Evolutionary conservation across 1,140 invertebrate genomes (phyloP).

Genomic region (Drosophila seguyi): DNA sequence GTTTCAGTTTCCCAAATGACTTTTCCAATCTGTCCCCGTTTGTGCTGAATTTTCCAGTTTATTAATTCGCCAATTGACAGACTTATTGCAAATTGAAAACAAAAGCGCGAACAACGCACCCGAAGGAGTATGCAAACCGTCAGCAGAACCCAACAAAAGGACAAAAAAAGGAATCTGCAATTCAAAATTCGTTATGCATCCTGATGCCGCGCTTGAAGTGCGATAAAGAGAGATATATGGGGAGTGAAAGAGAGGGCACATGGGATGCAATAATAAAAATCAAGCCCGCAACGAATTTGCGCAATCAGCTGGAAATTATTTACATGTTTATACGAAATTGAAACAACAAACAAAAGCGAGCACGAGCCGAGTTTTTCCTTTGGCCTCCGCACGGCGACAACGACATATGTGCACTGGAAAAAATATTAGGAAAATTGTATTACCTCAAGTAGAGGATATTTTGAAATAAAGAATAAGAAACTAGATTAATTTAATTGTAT

Average conservation of each 20-base stretch:
- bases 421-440: not conserved
- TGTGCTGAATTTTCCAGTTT: conserved; percentile 83
- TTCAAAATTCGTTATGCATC: conserved; percentile 76
- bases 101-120: conserved; percentile 74
- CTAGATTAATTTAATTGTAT: not conserved
- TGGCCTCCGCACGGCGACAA: conserved; percentile 25
- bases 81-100: conserved; percentile 85
- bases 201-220: conserved; percentile 21
- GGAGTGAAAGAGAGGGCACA: conserved; percentile 19
- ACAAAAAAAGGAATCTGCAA: conserved; percentile 35
- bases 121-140: conserved; percentile 26
- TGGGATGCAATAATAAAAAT: conserved; percentile 81
- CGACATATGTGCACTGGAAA: conserved; percentile 38
- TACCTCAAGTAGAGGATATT: not conserved
- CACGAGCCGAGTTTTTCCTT: conserved; percentile 35
- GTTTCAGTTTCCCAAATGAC: conserved; percentile 41
- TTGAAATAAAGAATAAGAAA: too few relatives aligned
- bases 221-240: not conserved
- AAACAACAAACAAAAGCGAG: conserved; percentile 74
- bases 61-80: conserved; percentile 85
- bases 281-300: conserved; percentile 80
- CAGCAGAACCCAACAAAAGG: conserved; percentile 14
- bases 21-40: conserved; percentile 63
- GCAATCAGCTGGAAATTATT: conserved; percentile 83
- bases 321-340: conserved; percentile 83